These are phyloP conservation scores for Protomyctophum bolini DNA, from an alignment of 2,113 vertebrate genomes.

Conservation along the genomic window DNA sequence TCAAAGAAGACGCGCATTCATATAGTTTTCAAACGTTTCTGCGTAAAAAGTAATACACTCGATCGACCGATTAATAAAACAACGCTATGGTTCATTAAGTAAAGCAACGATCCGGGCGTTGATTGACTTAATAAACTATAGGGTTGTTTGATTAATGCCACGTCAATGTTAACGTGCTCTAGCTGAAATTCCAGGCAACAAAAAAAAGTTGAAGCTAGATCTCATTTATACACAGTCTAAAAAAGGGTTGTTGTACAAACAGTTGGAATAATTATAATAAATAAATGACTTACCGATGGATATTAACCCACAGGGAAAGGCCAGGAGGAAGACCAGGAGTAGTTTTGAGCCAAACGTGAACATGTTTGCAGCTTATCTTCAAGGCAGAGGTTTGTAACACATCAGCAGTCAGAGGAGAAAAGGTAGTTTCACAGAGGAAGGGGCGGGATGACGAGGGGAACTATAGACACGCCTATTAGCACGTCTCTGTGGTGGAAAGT, in stretches of 20 bases:
- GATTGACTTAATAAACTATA: neutral
- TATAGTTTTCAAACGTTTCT: neutral
- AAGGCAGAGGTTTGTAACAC: constrained; percentile 49
- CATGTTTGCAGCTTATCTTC: constrained; percentile 58
- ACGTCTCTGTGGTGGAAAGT: too few species aligned
- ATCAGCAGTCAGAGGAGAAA: constrained; percentile 58
- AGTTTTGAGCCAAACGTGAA: constrained; percentile 62
- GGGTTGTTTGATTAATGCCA: constrained; percentile 21
- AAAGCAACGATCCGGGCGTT: neutral
- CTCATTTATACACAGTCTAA: neutral
- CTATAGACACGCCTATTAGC: constrained; percentile 34
- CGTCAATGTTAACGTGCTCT: constrained; percentile 26
- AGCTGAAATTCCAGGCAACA: too few species aligned
- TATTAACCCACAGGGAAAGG: constrained; percentile 69
- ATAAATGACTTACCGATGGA: constrained; percentile 61
- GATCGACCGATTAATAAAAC: neutral
- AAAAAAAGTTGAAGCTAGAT: too few species aligned
- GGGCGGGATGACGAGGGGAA: constrained; percentile 26
- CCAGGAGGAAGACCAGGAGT: constrained; percentile 69
- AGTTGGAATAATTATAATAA: too few species aligned
- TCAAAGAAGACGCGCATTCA: neutral
- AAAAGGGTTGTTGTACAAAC: neutral
- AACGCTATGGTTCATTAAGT: neutral
- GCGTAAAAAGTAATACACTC: neutral
- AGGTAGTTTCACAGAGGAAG: neutral